Conservation (phyloP, 2,797 vertebrate genomes). For the Cirrhinus mrigala region DNA sequence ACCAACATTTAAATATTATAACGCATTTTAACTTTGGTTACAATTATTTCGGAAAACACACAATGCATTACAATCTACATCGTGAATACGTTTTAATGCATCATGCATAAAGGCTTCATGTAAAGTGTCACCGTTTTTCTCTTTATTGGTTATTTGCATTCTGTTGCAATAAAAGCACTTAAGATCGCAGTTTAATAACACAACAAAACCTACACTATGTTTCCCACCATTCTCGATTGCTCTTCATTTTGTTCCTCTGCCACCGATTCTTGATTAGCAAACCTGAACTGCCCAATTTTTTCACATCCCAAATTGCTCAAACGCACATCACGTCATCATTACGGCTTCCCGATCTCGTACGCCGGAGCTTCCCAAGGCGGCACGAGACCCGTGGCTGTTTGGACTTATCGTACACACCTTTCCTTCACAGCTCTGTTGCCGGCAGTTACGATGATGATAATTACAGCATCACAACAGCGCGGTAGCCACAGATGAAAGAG, state of each 20-base stretch:
- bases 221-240: background rate
- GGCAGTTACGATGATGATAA: slow-evolving; percentile 55
- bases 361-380: background rate
- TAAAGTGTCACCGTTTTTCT: too few species aligned
- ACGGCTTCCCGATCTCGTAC: background rate
- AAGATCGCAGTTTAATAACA: too few species aligned
- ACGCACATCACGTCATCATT: background rate
- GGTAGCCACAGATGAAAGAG: slow-evolving; percentile 60
- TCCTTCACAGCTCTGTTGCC: slow-evolving; percentile 29
- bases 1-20: too few species aligned
- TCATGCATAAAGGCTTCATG: background rate
- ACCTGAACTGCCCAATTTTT: background rate
- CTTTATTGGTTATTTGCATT: background rate
- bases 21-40: too few species aligned
- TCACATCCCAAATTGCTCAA: background rate
- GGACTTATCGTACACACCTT: slow-evolving; percentile 46
- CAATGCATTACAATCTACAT: background rate
- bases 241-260: background rate
- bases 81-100: background rate
- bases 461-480: slow-evolving; percentile 53
- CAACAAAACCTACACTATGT: too few species aligned
- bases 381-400: slow-evolving; percentile 15
- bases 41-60: background rate
- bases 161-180: background rate
- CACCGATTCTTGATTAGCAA: background rate